Evolutionary conservation across 2,113 vertebrate species (phyloP).

Genomic region (Melanocharis versteri): DNA sequence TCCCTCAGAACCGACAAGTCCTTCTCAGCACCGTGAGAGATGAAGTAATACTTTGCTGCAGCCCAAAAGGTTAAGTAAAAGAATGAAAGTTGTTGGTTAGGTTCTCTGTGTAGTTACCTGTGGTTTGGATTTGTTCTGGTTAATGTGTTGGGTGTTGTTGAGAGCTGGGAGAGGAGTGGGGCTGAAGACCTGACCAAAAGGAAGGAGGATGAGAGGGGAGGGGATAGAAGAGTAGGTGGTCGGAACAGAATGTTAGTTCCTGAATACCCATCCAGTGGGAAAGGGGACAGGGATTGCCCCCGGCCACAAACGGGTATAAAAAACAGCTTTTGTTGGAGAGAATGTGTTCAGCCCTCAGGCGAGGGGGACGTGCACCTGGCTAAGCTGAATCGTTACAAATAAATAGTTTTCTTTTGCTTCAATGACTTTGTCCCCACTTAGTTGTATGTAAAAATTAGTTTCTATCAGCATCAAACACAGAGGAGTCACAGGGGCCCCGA

Average conservation of each 20-base stretch:
- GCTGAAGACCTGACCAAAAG: neutral
- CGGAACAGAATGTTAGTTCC: neutral
- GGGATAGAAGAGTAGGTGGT: neutral
- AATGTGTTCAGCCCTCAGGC: no score
- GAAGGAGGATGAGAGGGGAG: neutral
- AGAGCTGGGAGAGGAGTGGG: neutral
- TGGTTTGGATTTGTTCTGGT: neutral
- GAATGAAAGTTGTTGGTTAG: neutral
- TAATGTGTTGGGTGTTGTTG: neutral
- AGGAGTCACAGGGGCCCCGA: neutral
- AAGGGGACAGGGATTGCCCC: neutral
- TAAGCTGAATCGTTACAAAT: neutral
- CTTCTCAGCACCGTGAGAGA: neutral
- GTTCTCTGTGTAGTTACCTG: accelerated
- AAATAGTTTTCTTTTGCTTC: neutral
- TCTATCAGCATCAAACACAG: neutral
- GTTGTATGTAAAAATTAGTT: neutral
- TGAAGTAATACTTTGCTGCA: neutral
- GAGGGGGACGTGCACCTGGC: no score
- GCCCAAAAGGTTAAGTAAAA: neutral
- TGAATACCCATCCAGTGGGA: neutral
- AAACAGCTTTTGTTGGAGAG: no score
- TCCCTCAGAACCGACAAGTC: neutral
- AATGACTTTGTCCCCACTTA: neutral
- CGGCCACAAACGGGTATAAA: no score